A percentile compares a stretch with the other conserved stretches of the same genome.
These are phyloP conservation scores for Clanis bilineata DNA, from an alignment of 2,888 invertebrate species.

Conservation along the genomic window DNA sequence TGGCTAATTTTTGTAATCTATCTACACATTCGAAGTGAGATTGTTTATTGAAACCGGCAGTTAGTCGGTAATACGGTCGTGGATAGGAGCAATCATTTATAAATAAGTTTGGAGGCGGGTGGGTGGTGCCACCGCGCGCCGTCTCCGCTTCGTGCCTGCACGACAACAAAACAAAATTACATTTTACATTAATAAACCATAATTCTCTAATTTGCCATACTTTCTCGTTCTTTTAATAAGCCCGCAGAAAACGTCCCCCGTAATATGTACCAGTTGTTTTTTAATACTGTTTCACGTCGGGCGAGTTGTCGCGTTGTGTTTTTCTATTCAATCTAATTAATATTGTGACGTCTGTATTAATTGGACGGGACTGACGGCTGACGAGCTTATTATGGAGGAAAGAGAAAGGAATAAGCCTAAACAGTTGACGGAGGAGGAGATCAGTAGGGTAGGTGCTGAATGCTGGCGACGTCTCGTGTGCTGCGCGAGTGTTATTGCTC, in stretches of 20 bases:
- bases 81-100: background rate
- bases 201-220: conserved; percentile 79
- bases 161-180: conserved; percentile 71
- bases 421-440: conserved; percentile 71
- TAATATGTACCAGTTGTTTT: conserved; percentile 78
- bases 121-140: conserved; percentile 43
- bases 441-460: conserved; percentile 63
- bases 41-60: too few species aligned
- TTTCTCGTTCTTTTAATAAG: conserved; percentile 79
- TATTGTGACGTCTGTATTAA: conserved; percentile 35
- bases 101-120: background rate
- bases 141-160: conserved; percentile 51
- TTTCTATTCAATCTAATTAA: conserved; percentile 38
- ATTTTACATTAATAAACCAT: conserved; percentile 79
- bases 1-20: too few species aligned
- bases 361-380: conserved; percentile 27
- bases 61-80: background rate
- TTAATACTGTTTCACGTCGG: conserved; percentile 71
- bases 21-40: too few species aligned
- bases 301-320: conserved; percentile 53
- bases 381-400: conserved; percentile 47
- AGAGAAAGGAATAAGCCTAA: conserved; percentile 52
- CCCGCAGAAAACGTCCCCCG: conserved; percentile 66
- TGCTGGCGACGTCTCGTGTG: conserved; percentile 22
- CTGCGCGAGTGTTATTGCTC: conserved; percentile 3